phyloP scores from a whole-genome alignment of 2,113 vertebrate genomes.

The Tragelaphus buxtoni region DNA sequence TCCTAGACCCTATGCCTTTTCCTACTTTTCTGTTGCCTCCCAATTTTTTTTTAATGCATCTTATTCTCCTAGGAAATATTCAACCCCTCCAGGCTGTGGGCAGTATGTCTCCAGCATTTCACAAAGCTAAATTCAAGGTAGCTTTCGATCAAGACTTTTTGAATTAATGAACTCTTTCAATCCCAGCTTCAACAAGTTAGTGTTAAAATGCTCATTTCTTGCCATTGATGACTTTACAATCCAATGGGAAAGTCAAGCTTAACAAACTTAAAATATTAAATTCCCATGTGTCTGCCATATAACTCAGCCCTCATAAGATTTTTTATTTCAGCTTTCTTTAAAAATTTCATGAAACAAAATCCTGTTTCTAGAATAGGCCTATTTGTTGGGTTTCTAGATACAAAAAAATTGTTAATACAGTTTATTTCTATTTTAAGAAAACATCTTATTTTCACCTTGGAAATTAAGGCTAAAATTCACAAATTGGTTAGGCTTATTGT shows the following conservation, averaged over 20 bases:
- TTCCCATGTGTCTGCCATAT: background rate
- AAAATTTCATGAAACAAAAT: background rate
- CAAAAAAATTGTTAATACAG: background rate
- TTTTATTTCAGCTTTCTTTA: background rate
- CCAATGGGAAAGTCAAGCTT: background rate
- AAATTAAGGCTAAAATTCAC: constrained; percentile 23
- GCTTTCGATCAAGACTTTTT: background rate
- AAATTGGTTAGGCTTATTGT: background rate
- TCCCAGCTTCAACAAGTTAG: background rate
- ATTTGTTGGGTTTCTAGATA: constrained; percentile 19
- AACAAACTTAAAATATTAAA: background rate
- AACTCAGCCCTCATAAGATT: background rate
- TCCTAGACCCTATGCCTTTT: background rate
- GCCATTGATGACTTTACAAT: constrained; percentile 7
- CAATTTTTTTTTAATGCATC: background rate
- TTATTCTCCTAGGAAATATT: background rate
- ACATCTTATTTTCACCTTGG: background rate
- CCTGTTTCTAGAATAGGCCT: background rate
- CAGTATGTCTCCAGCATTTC: background rate
- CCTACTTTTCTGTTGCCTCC: background rate
- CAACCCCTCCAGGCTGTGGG: background rate
- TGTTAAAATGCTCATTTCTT: background rate
- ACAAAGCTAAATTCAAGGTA: background rate
- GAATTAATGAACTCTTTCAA: constrained; percentile 25
- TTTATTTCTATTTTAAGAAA: constrained; percentile 30